Evolutionary conservation across 2,888 invertebrate species (phyloP).

Genomic region (Trichogramma dendrolimi): DNA sequence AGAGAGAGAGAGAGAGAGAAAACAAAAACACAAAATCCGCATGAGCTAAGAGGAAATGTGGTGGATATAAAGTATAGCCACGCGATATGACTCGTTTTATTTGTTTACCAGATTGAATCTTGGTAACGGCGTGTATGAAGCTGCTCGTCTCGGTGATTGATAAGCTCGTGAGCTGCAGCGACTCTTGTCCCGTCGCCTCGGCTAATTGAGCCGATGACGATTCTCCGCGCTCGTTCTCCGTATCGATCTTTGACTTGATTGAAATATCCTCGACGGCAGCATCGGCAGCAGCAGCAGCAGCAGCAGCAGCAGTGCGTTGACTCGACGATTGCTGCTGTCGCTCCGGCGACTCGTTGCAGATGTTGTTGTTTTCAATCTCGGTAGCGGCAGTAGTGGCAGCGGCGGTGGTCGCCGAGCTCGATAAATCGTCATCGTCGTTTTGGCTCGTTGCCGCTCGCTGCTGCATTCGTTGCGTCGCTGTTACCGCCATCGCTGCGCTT

Average conservation of each 20-base stretch:
- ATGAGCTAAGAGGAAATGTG: background rate
- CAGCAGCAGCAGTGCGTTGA: constrained; percentile 13
- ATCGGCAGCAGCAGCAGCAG: background rate
- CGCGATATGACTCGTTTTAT: background rate
- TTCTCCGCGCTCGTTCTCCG: constrained; percentile 8
- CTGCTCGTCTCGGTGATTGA: constrained; percentile 31
- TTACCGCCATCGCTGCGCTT: background rate
- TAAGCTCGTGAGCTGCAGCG: constrained; percentile 20
- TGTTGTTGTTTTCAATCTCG: background rate
- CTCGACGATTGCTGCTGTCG: constrained; percentile 1
- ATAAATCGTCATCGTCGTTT: constrained; percentile 34
- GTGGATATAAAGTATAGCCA: constrained; percentile 9
- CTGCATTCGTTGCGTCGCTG: constrained; percentile 7
- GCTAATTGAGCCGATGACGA: constrained; percentile 6
- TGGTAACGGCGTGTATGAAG: constrained; percentile 38
- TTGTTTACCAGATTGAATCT: constrained; percentile 42
- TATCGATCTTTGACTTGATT: constrained; percentile 13
- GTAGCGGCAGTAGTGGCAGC: constrained; percentile 5
- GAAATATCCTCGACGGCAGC: constrained; percentile 6
- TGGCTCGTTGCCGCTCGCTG: constrained; percentile 28
- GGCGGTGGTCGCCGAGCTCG: constrained; percentile 46
- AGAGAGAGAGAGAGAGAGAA: too few species aligned
- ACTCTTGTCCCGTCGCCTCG: constrained; percentile 8
- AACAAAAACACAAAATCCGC: background rate
- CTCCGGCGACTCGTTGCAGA: background rate